phyloP scores from a whole-genome alignment of 2,797 vertebrate species.

The Poecile montanus region DNA sequence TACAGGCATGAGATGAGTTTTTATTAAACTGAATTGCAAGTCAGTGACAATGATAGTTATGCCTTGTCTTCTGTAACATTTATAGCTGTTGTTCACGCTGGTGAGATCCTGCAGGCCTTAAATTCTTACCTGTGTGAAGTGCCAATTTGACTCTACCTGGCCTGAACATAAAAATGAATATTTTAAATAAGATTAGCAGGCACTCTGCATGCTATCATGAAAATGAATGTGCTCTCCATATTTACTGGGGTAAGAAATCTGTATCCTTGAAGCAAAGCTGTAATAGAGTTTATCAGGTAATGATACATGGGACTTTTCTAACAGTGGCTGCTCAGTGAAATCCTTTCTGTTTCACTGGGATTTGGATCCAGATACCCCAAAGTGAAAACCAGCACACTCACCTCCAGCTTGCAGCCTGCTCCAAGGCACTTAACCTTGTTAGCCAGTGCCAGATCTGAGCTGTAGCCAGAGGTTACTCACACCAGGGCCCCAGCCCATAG shows the following conservation, averaged over 20 bases:
- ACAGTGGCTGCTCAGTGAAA: background rate
- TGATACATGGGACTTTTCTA: background rate
- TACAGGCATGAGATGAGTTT: background rate
- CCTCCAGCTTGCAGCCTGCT: background rate
- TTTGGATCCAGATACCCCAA: background rate
- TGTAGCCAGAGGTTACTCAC: background rate
- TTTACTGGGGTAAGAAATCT: background rate
- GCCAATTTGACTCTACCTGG: background rate
- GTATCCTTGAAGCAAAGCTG: background rate
- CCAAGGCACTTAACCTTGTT: background rate
- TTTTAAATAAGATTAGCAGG: conserved; percentile 3
- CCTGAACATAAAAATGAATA: background rate
- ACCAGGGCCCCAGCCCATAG: background rate
- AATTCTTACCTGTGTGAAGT: background rate
- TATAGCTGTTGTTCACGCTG: background rate
- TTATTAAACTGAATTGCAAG: background rate
- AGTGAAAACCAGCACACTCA: background rate
- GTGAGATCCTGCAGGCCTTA: background rate
- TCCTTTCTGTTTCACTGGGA: background rate
- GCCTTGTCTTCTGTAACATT: background rate
- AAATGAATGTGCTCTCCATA: background rate
- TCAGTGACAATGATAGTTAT: background rate
- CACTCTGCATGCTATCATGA: background rate
- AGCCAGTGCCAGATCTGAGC: background rate
- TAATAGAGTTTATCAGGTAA: background rate